Conservation (phyloP, 2,888 invertebrate genomes). For the Volucella inflata region DNA sequence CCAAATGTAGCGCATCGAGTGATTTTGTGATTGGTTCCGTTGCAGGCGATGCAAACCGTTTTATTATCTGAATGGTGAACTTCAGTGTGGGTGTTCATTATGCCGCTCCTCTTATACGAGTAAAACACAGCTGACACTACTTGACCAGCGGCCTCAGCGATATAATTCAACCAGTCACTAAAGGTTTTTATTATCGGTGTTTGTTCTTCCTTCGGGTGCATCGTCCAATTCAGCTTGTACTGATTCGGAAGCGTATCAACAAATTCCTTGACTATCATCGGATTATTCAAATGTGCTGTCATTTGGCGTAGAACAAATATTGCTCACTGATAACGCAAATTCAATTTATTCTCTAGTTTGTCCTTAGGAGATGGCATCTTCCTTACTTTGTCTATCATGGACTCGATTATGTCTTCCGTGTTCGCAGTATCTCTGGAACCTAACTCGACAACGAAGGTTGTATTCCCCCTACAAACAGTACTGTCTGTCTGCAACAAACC, state of each 20-base stretch:
- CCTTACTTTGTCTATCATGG: slow-evolving; percentile 13
- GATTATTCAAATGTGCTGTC: no score
- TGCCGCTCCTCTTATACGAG: slow-evolving; percentile 21
- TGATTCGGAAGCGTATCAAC: slow-evolving; percentile 30
- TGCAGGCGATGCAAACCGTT: no score
- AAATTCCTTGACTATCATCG: no score
- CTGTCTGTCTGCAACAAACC: no score
- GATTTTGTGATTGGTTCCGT: no score
- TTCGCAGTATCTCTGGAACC: slow-evolving; percentile 42
- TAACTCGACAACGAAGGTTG: slow-evolving; percentile 13
- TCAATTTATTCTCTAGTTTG: slow-evolving; percentile 29
- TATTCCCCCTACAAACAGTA: no score
- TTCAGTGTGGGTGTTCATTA: no score
- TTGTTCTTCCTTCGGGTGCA: slow-evolving; percentile 28
- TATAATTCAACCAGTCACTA: slow-evolving; percentile 40
- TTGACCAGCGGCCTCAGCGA: slow-evolving; percentile 47
- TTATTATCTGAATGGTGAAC: no score
- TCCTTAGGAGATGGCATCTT: slow-evolving; percentile 32
- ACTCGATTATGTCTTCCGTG: slow-evolving; percentile 35
- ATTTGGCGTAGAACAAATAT: slow-evolving; percentile 29
- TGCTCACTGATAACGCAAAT: slow-evolving; percentile 15
- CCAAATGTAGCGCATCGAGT: no score
- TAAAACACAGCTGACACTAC: slow-evolving; percentile 45
- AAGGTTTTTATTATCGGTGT: slow-evolving; percentile 28
- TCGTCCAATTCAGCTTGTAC: slow-evolving; percentile 40